These are phyloP conservation scores for Percina caprodes DNA, from an alignment of 2,113 vertebrate genomes.

Conservation along the genomic window DNA sequence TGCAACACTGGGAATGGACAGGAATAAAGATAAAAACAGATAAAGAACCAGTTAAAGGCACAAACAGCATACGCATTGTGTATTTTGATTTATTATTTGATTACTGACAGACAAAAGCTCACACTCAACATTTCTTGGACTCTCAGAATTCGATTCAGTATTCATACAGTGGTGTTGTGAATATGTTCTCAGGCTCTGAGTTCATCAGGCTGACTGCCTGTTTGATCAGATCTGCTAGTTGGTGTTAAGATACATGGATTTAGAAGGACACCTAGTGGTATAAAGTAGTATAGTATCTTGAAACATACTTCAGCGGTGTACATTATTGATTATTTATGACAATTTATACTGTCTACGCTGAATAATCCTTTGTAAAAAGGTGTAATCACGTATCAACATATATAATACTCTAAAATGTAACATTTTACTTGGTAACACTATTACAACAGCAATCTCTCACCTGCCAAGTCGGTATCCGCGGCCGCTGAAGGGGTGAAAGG, in stretches of 20 bases:
- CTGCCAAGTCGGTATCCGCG: conserved; percentile 94
- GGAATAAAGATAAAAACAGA: conserved; percentile 45
- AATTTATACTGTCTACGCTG: background rate
- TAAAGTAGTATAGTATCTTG: conserved; percentile 3
- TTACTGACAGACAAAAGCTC: background rate
- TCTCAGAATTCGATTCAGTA: background rate
- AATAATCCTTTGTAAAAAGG: background rate
- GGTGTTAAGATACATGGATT: conserved; percentile 40
- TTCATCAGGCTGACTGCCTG: conserved; percentile 1
- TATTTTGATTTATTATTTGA: background rate
- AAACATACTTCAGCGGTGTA: background rate
- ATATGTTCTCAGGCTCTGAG: conserved; percentile 1
- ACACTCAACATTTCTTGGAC: background rate
- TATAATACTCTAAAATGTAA: background rate
- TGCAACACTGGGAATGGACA: conserved; percentile 85
- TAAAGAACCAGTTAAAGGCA: conserved; percentile 19
- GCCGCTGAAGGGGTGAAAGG: conserved; percentile 93
- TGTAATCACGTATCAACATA: background rate
- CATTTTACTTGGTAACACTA: background rate
- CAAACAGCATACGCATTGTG: background rate
- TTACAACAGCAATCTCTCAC: conserved; percentile 72
- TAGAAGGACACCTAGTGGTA: conserved; percentile 80
- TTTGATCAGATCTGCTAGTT: background rate
- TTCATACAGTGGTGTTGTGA: conserved; percentile 6
- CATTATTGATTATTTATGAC: background rate